Base-by-base conservation (phyloP, 2,888 invertebrate species). In the Sarcophaga carnaria region DNA sequence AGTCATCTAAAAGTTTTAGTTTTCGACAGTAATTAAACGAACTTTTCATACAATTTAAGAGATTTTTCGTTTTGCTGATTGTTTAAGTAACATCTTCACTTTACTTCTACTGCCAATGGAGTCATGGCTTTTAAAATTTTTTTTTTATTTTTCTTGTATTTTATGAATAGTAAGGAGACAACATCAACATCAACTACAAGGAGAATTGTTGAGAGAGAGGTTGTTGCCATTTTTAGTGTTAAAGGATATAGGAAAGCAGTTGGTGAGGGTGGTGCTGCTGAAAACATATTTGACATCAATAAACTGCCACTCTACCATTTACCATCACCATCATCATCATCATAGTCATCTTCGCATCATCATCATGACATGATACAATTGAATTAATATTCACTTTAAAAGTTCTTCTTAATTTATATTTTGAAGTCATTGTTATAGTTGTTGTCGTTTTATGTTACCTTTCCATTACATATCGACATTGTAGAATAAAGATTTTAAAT, bases 21-120 rank as follows among this genome's bases (percentile, higher is more conserved):
- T 87, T 83, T 70, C 20, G 81, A 78, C 80, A 81, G 83, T 84
- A 87, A 87, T 87, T 87, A 87, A 81, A 75, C 47, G 81, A 87
- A 37, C 37, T 70, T 87, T 87, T 78, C 70, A 70, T 71, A 80
- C 80, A 84, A 80, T 76, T 84, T 80, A 64, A 64, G n/a, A 84
- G 59, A 80, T 84, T 84, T 71, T 84, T 80, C 83, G 63, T 84
- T 84, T 63, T 67, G 62, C 78, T 82, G 67, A 78, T 78, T 83
- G 78, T 72, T 78, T 54, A 49, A 72, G 60, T 67, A 78, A 62
- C 60, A 63, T 49, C 78, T 78, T 47, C n/a, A 77, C 64, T 83
- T 10, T n/a, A 37, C 59, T 59, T 6, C 54, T 62, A 27, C 22
- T 45, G 22, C 71, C 72, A 72, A 77, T 72, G 54, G 14, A 12